These are phyloP conservation scores for Aurelia coerulea DNA, from an alignment of 30 jellyfish, hydroid and myxozoan species.

Conservation along the genomic window DNA sequence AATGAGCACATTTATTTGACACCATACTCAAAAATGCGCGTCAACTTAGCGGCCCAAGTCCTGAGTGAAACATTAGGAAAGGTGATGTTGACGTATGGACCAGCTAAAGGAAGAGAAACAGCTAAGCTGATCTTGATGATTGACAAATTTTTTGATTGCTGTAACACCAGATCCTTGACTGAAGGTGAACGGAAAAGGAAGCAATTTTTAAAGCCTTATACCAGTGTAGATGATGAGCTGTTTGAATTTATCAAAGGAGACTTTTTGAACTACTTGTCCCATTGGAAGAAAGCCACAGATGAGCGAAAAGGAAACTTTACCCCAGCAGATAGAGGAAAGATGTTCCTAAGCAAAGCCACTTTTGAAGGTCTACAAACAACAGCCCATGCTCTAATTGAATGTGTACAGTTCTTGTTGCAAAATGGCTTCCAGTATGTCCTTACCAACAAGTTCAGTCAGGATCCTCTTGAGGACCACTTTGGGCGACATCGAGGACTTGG, in stretches of 20 bases:
- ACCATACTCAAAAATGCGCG: constrained; percentile 16
- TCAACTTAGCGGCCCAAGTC: constrained; percentile 60
- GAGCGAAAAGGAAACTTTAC: constrained; percentile 30
- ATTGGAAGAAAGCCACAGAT: constrained; percentile 34
- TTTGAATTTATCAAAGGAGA: constrained; percentile 54
- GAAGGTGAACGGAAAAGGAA: constrained; percentile 39
- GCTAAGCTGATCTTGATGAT: constrained; percentile 44
- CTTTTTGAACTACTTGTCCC: constrained; percentile 35
- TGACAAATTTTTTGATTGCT: constrained; percentile 3
- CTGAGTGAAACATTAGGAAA: constrained; percentile 57
- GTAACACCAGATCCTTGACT: constrained; percentile 34
- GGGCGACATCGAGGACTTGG: constrained; percentile 69
- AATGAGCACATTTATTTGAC: constrained; percentile 29
- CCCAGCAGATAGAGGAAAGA: constrained; percentile 23
- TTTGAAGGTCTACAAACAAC: constrained; percentile 62
- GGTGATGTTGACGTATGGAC: constrained; percentile 40
- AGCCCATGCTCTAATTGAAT: constrained; percentile 47
- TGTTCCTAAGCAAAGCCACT: constrained; percentile 60
- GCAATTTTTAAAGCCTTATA: constrained; percentile 57
- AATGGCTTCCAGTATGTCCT: constrained; percentile 55
- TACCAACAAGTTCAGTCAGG: constrained; percentile 56
- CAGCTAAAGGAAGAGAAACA: constrained; percentile 27
- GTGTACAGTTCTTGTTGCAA: constrained; percentile 36
- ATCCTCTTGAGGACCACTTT: constrained; percentile 62
- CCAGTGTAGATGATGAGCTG: constrained; percentile 54